A percentile compares a stretch with the other conserved stretches of the same genome.
Evolutionary conservation across 2,888 invertebrate species (phyloP).

Genomic region (Dasypogon diadema): DNA sequence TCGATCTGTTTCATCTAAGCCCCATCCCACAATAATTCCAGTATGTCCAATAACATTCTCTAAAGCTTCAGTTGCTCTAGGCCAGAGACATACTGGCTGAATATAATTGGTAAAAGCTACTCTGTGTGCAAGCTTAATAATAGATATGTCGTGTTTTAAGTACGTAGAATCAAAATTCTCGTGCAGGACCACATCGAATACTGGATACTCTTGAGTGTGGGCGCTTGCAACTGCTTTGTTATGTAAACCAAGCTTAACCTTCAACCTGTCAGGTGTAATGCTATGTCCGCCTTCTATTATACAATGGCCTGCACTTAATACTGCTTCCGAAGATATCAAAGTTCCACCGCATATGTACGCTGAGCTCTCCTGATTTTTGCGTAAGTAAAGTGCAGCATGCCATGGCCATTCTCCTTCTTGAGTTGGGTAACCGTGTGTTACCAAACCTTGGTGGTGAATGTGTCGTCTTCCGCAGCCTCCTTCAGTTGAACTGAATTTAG

Average conservation of each 20-base stretch:
- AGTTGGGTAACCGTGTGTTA: slow-evolving; percentile 64
- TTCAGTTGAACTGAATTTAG: slow-evolving; percentile 7
- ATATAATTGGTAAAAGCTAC: slow-evolving; percentile 63
- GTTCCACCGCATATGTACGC: slow-evolving; percentile 66
- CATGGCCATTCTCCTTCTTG: slow-evolving; percentile 69
- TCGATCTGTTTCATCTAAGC: slow-evolving; percentile 62
- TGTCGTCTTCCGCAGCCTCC: slow-evolving; percentile 48
- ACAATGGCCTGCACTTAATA: slow-evolving; percentile 66
- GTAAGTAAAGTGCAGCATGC: slow-evolving; percentile 66
- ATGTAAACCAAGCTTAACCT: slow-evolving; percentile 65
- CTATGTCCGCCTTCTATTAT: slow-evolving; percentile 61
- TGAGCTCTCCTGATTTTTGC: slow-evolving; percentile 6
- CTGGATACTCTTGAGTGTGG: slow-evolving; percentile 62
- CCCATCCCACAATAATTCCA: slow-evolving; percentile 66
- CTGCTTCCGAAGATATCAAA: slow-evolving; percentile 62
- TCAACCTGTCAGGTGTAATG: slow-evolving; percentile 61
- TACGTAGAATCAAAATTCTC: slow-evolving; percentile 30
- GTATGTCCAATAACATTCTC: slow-evolving; percentile 51
- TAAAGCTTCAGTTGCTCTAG: slow-evolving; percentile 55
- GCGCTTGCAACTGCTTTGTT: slow-evolving; percentile 64
- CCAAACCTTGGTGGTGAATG: slow-evolving; percentile 59
- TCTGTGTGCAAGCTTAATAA: slow-evolving; percentile 64
- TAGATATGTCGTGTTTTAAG: slow-evolving; percentile 63
- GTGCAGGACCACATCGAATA: slow-evolving; percentile 48
- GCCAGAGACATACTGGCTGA: slow-evolving; percentile 68